Evolutionary conservation across 2,888 invertebrate species (phyloP).

Genomic region (Habroteleia sp.): DNA sequence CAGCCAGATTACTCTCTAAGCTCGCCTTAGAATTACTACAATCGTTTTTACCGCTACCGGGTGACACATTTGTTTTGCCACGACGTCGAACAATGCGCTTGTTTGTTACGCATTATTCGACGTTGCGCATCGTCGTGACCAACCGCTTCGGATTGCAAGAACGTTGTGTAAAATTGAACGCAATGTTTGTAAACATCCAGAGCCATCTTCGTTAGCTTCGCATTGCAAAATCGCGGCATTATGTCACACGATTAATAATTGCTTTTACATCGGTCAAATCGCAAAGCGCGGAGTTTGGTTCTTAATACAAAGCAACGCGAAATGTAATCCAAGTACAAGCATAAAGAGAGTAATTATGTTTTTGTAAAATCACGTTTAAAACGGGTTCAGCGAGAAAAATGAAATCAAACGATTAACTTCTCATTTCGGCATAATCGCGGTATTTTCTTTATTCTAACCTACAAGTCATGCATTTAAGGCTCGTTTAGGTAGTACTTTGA

Average conservation of each 20-base stretch:
- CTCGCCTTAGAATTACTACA: slow-evolving; percentile 62
- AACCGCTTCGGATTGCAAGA: slow-evolving; percentile 2
- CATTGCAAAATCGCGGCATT: no score
- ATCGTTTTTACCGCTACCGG: slow-evolving; percentile 61
- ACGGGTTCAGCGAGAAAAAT: no score
- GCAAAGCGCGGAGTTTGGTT: no score
- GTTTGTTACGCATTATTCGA: slow-evolving; percentile 52
- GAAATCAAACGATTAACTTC: no score
- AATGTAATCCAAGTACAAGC: slow-evolving; percentile 25
- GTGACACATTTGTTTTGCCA: slow-evolving; percentile 57
- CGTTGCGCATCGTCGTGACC: slow-evolving; percentile 19
- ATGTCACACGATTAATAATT: slow-evolving; percentile 3
- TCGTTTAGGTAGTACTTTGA: no score
- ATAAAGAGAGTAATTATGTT: no score
- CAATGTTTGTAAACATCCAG: slow-evolving; percentile 34
- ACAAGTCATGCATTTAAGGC: no score
- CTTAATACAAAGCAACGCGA: slow-evolving; percentile 5
- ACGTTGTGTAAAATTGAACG: slow-evolving; percentile 22
- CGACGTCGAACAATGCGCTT: slow-evolving; percentile 36
- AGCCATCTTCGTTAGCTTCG: no score
- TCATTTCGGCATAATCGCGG: no score
- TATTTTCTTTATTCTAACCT: no score
- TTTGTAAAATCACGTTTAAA: no score
- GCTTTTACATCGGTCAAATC: no score
- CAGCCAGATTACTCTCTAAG: slow-evolving; percentile 64